Percentiles rank a stretch among this genome's conserved stretches.
phyloP scores from a whole-genome alignment of 2,797 vertebrate species.

The Zenarchopterus dispar region DNA sequence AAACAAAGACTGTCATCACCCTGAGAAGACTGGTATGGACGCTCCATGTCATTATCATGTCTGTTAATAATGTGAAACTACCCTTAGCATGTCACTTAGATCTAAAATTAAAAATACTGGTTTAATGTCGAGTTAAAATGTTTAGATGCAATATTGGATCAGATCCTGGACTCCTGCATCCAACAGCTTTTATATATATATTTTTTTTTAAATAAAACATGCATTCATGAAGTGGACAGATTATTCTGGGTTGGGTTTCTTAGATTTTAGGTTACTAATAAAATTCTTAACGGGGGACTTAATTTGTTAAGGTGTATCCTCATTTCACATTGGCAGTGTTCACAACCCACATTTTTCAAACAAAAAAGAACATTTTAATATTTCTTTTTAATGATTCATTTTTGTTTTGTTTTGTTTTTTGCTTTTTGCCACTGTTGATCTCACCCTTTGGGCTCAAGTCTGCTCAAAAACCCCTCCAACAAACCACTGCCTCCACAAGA shows the following conservation, averaged over 20 bases:
- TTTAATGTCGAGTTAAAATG: constrained; percentile 19
- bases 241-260: constrained; percentile 16
- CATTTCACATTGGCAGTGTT: constrained; percentile 40
- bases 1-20: constrained; percentile 71
- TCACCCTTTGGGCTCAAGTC: constrained; percentile 65
- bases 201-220: constrained; percentile 16
- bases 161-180: constrained; percentile 11
- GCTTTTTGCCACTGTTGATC: constrained; percentile 42
- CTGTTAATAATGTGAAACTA: constrained; percentile 40
- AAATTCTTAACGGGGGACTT: constrained; percentile 35
- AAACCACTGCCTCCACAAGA: constrained; percentile 70
- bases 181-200: neutral
- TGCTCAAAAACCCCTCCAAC: constrained; percentile 66
- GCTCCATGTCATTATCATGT: constrained; percentile 44
- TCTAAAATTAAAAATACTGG: neutral
- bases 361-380: constrained; percentile 31
- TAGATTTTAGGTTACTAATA: constrained; percentile 24
- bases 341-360: constrained; percentile 48
- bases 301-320: constrained; percentile 51
- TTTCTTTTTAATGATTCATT: constrained; percentile 5
- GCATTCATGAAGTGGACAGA: constrained; percentile 32
- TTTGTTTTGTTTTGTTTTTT: constrained; percentile 2
- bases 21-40: constrained; percentile 55
- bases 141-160: constrained; percentile 10
- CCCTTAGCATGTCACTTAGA: constrained; percentile 21